phyloP scores from a whole-genome alignment of 2,113 vertebrate species.

The Malaclemys terrapin region DNA sequence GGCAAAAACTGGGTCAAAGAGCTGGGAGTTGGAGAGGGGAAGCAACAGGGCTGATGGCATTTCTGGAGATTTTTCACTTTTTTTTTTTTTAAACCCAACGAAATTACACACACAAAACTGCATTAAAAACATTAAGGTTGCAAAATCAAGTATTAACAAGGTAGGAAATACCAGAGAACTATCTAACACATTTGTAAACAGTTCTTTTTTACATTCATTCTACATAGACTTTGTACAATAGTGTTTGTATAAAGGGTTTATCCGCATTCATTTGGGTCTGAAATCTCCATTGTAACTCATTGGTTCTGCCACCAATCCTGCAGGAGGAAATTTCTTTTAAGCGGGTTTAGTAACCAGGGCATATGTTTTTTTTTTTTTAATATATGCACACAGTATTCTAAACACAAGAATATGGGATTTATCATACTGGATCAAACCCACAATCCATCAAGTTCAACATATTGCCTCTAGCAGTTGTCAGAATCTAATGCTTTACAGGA shows the following conservation, averaged over 20 bases:
- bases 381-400: not conserved
- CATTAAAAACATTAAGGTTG: not conserved
- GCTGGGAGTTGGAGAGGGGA: not conserved
- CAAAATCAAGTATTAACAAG: not conserved
- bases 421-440: not conserved
- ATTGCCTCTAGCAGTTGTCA: not conserved
- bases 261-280: not conserved
- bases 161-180: not conserved
- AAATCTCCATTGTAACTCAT: not conserved
- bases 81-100: not conserved
- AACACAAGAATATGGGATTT: not conserved
- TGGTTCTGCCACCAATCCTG: not conserved
- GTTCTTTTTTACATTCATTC: fast-evolving
- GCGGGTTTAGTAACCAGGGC: not conserved
- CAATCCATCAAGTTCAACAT: not conserved
- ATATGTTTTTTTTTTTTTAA: not conserved
- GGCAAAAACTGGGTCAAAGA: not conserved
- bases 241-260: not conserved
- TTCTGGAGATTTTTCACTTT: not conserved
- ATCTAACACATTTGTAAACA: not conserved
- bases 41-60: fast-evolving
- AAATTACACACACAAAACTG: not conserved
- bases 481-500: not conserved
- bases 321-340: not conserved
- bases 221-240: not conserved